phyloP scores from a whole-genome alignment of 2,888 invertebrate species.

The Dione vanillae region DNA sequence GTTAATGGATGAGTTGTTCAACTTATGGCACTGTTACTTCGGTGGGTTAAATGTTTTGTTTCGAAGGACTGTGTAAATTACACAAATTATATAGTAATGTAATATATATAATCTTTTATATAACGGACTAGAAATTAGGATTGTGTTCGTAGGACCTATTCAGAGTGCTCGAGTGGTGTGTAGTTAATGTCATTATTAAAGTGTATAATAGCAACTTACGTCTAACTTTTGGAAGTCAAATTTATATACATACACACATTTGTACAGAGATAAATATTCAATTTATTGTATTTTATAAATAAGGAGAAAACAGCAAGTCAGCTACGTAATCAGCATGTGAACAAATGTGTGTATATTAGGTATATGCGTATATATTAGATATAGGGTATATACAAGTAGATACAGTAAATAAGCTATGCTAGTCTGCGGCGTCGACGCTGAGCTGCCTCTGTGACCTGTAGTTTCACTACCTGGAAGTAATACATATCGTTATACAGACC shows the following conservation, averaged over 20 bases:
- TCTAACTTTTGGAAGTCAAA: slow-evolving; percentile 17
- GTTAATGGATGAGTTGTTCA: neutral
- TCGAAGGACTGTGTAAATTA: too few species aligned
- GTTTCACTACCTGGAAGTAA: neutral
- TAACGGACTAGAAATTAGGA: slow-evolving; percentile 11
- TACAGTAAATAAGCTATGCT: slow-evolving; percentile 1
- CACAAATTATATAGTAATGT: too few species aligned
- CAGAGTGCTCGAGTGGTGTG: neutral
- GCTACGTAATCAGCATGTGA: neutral
- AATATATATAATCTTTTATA: too few species aligned
- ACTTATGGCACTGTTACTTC: slow-evolving; percentile 32
- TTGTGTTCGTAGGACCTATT: neutral
- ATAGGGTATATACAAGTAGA: slow-evolving; percentile 16
- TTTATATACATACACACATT: slow-evolving; percentile 10
- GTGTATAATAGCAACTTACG: neutral
- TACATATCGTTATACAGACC: too few species aligned
- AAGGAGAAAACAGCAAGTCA: neutral
- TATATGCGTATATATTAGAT: slow-evolving; percentile 15
- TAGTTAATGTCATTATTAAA: neutral
- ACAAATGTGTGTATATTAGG: slow-evolving; percentile 1
- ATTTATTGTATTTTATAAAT: neutral
- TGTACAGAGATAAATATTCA: neutral
- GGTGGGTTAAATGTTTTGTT: slow-evolving; percentile 13
- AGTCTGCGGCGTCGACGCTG: neutral
- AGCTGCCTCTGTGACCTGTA: neutral